These are phyloP conservation scores for Cairina moschata DNA, from an alignment of 2,113 vertebrate species.

Conservation along the genomic window DNA sequence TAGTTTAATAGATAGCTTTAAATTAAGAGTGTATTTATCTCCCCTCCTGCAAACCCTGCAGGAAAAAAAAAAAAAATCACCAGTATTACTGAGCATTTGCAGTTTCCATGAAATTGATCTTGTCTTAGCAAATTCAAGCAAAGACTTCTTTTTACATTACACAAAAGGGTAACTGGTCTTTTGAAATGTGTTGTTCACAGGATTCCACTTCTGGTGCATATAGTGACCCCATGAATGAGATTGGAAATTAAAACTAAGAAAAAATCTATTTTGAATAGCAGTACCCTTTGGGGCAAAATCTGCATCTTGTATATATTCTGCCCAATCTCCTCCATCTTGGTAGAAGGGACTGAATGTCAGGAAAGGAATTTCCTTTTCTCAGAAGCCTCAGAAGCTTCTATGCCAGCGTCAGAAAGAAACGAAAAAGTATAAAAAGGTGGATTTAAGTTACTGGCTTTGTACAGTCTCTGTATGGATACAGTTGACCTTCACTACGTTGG, in stretches of 20 bases:
- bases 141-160: not conserved
- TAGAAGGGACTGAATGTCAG: not conserved
- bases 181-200: not conserved
- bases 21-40: conserved; percentile 31
- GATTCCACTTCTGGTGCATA: not conserved
- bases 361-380: not conserved
- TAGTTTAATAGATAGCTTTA: conserved; percentile 40
- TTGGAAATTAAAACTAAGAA: not conserved
- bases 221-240: not conserved
- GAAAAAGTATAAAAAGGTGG: not conserved
- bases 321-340: not conserved
- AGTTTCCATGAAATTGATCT: conserved; percentile 9
- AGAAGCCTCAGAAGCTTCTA: not conserved
- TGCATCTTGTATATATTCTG: not conserved
- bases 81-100: conserved; percentile 44
- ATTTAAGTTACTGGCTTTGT: not conserved
- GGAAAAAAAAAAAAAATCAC: not conserved
- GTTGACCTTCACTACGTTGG: not conserved
- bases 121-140: not conserved
- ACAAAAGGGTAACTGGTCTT: not conserved
- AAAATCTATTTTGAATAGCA: conserved; percentile 4
- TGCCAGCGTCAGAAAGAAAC: not conserved
- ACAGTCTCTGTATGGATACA: not conserved
- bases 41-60: not conserved
- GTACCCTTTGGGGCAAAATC: not conserved